Base-by-base conservation (phyloP, 2,797 vertebrate species). In the Momotus momota region DNA sequence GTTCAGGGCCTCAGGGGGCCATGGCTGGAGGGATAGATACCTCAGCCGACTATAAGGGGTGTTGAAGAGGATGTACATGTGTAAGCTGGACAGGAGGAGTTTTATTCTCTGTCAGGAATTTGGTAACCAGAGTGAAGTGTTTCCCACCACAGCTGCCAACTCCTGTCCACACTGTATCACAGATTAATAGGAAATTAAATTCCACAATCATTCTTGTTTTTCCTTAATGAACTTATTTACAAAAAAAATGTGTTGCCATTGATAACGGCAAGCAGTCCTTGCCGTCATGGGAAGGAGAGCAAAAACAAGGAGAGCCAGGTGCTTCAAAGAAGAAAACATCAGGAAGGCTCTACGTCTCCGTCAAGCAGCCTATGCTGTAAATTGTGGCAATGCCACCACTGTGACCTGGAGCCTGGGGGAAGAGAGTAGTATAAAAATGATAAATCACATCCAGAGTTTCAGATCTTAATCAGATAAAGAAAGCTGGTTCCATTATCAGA, bases 381-480 rank as follows among this genome's bases (percentile, higher is more conserved):
- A 98, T 98, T 94, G 70, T 81, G 81, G 96, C 94, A 97, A 83
- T 94, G 96, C 97, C 97, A 97, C 96, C 78, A 83, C 86, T 94
- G 93, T 91, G 96, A 98, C 97, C 95, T 51, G 88, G 61, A 96
- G 98, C 98, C 98, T 91, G 96, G 79, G 97, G 98, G 97, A 98
- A 98, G 97, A 97, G 97, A 96, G 87, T 93, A 94, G 95, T 97
- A 97, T 98, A 98, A 98, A 98, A 98, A 97, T 97, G 97, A 98
- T 98, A 98, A 97, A 98, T 98, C 97, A 98, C 97, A 97, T 94
- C 82, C 92, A 88, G 94, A 84, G 82, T 85, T 94, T 94, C 96
- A 84, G 96, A 97, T 97, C 97, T 96, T 97, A 97, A 97, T 97
- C 97, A 98, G 97, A 98, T 96, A 98, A 97, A 97, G 97, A 91